Base-by-base conservation (phyloP, 2,797 vertebrate species). In the Alfaro cultratus region DNA sequence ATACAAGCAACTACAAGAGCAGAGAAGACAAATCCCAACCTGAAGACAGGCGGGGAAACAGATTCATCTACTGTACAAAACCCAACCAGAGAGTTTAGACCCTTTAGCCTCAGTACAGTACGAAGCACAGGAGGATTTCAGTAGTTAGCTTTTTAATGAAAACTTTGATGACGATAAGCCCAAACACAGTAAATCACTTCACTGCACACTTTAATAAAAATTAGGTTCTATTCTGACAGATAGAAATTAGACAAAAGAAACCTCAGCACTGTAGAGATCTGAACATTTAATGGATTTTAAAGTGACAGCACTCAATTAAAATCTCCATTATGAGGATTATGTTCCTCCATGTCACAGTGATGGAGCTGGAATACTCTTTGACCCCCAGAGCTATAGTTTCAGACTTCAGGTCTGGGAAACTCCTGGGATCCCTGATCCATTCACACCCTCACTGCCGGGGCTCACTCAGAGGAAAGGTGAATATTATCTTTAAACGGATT, bases 371-470 rank as follows among this genome's bases (percentile, higher is more conserved):
- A 53, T 21, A 26, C 78, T 91, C 85, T 89, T 91, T 88, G 88
- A 93, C 85, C 91, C 81, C 81, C 60, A 53, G n/a, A 86, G 88
- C 83, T 74, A 81, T 64, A 75, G 76, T 87, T 89, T 86, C 84
- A 74, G 55, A 74, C 89, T 88, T 88, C 82, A 86, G 84, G 91
- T 79, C 73, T 26, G n/a, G 74, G 55, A 85, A 89, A 75, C 62
- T 49, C n/a, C 67, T 87, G 34, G 85, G 87, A 86, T 46, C 82
- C 55, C 82, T 89, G 91, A 91, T 88, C 87, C 86, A 83, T 86
- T 82, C 77, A 57, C 31, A 53, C 79, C 60, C 43, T 92, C 7
- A 15, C 13, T 21, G 34, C 16, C 31, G 34, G 7, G 8, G 16
- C 31, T 36, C 36, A 78, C 83, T 79, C 82, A 80, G 74, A 87